phyloP scores from a whole-genome alignment of 2,888 invertebrate genomes.

The Brachyptera putata region DNA sequence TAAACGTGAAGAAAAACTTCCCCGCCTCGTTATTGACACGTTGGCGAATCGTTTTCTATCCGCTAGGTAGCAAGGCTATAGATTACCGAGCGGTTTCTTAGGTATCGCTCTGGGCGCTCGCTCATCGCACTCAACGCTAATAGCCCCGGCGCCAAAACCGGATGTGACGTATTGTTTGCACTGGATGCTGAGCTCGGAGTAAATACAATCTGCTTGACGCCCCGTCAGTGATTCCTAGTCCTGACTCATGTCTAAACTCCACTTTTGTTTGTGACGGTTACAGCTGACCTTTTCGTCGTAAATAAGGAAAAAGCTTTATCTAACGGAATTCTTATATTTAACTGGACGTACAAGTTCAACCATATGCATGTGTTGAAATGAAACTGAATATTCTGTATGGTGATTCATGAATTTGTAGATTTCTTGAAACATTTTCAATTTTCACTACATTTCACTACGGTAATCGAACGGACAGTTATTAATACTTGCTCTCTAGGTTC shows the following conservation, averaged over 20 bases:
- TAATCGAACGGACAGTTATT: no score
- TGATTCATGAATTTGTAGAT: no score
- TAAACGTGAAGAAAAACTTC: constrained; percentile 16
- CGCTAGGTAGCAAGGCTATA: neutral
- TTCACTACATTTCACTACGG: no score
- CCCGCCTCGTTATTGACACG: constrained; percentile 11
- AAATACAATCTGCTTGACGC: constrained; percentile 1
- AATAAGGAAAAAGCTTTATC: no score
- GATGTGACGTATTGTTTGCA: constrained; percentile 17
- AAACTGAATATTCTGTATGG: no score
- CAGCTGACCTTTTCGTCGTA: no score
- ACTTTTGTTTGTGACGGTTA: neutral
- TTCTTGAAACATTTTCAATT: no score
- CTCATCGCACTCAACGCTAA: constrained; percentile 3
- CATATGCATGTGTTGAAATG: no score
- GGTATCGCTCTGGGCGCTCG: neutral
- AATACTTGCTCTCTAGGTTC: no score
- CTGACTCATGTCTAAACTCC: neutral
- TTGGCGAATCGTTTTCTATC: constrained; percentile 6
- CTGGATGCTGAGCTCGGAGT: neutral
- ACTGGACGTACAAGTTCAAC: no score
- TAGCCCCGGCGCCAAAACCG: constrained; percentile 20
- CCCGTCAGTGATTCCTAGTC: neutral
- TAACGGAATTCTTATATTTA: no score
- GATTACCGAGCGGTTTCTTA: neutral